Evolutionary conservation across 2,797 vertebrate genomes (phyloP).

Genomic region (Pipistrellus kuhlii): DNA sequence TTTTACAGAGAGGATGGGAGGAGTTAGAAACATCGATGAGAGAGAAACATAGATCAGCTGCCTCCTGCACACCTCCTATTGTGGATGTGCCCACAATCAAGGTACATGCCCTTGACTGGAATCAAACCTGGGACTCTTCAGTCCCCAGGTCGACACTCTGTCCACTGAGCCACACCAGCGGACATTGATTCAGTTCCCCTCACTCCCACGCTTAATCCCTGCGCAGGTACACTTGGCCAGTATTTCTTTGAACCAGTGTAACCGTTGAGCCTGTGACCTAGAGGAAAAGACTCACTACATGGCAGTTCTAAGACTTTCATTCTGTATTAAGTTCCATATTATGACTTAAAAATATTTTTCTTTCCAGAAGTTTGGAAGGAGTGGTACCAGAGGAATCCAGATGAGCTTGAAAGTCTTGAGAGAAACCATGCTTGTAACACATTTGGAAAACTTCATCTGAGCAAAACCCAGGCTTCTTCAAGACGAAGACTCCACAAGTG

Average conservation of each 20-base stretch:
- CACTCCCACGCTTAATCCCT: too few species aligned
- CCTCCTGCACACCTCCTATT: too few species aligned
- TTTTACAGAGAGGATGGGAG: too few species aligned
- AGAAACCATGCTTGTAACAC: slow-evolving; percentile 25
- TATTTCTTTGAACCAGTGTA: background rate
- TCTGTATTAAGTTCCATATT: background rate
- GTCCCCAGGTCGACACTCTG: too few species aligned
- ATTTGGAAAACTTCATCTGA: slow-evolving; percentile 58
- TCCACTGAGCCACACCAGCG: too few species aligned
- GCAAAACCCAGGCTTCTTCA: slow-evolving; percentile 50
- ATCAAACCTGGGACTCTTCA: too few species aligned
- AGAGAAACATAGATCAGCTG: too few species aligned
- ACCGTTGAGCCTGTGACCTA: background rate
- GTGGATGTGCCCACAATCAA: too few species aligned
- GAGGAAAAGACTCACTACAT: background rate
- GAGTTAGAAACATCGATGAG: too few species aligned
- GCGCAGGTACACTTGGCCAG: background rate
- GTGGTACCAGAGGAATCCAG: slow-evolving; percentile 66
- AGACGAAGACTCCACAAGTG: slow-evolving; percentile 57
- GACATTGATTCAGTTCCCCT: background rate
- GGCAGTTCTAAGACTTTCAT: background rate
- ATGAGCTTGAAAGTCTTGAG: slow-evolving; percentile 38
- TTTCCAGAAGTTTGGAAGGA: slow-evolving; percentile 64
- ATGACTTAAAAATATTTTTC: slow-evolving; percentile 15
- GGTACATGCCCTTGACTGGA: too few species aligned